Conservation (phyloP, 2,113 vertebrate species). For the Pelobates fuscus region DNA sequence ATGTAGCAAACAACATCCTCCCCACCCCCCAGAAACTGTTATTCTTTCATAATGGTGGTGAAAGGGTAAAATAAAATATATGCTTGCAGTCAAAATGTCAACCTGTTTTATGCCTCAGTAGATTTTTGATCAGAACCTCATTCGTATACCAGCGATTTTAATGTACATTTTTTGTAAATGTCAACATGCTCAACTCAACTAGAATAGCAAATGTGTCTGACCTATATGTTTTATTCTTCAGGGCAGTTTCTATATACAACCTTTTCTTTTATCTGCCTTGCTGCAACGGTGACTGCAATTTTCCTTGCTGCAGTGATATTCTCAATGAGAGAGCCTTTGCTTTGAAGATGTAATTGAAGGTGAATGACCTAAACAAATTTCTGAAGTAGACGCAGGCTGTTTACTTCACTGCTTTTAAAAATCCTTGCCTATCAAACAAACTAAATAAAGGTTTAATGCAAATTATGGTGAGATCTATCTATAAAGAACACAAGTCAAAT, state of each 20-base stretch:
- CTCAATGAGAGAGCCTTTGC: neutral
- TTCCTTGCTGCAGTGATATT: constrained; percentile 4
- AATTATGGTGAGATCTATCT: too few species aligned
- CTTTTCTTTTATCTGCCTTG: constrained; percentile 19
- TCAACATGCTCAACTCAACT: constrained; percentile 33
- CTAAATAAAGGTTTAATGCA: too few species aligned
- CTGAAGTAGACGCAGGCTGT: neutral
- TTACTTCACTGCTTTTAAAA: constrained; percentile 1
- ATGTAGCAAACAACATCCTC: constrained; percentile 32
- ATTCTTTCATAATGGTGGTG: neutral
- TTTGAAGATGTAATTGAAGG: neutral
- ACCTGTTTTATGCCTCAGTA: constrained; percentile 20
- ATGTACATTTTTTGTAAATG: constrained; percentile 35
- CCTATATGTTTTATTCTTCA: constrained; percentile 32
- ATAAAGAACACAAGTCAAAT: too few species aligned
- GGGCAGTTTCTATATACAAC: constrained; percentile 27
- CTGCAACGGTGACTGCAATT: constrained; percentile 38
- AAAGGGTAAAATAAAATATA: neutral
- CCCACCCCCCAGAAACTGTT: neutral
- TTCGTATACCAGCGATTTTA: constrained; percentile 31
- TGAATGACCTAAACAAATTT: constrained; percentile 22
- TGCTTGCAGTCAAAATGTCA: constrained; percentile 14
- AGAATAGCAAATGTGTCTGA: constrained; percentile 24
- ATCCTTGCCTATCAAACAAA: neutral
- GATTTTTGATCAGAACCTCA: constrained; percentile 24